Percentiles rank a stretch among this genome's conserved stretches.
These are phyloP conservation scores for Brachionus asplanchnoidis DNA, from an alignment of 1,140 invertebrate genomes.

Conservation along the genomic window DNA sequence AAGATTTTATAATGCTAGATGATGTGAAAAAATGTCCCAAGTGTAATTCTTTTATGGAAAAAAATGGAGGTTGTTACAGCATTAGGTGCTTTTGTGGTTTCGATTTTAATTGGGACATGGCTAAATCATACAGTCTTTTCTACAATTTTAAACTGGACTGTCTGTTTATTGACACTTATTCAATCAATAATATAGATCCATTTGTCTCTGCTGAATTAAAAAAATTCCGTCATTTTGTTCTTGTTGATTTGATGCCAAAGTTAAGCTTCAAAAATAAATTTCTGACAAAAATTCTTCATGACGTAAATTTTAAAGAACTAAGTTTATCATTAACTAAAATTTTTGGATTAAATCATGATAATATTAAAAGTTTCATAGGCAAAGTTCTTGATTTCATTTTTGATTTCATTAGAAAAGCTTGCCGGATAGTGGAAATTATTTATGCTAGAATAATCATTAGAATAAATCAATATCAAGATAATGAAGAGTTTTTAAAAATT, in stretches of 20 bases:
- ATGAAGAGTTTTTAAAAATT: not conserved
- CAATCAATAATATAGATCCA: not conserved
- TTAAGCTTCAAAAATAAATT: not conserved
- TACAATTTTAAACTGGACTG: not conserved
- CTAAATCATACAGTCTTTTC: not conserved
- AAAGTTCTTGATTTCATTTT: not conserved
- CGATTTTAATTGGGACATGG: not conserved
- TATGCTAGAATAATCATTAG: not conserved
- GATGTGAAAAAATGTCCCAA: slow-evolving; percentile 20
- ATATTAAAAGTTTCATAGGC: not conserved
- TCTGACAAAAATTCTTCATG: not conserved
- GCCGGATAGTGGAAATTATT: not conserved
- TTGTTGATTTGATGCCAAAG: not conserved
- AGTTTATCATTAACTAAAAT: not conserved
- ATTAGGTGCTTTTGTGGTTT: not conserved
- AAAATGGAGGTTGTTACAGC: slow-evolving; percentile 5
- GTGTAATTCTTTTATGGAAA: not conserved
- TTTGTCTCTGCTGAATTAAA: not conserved
- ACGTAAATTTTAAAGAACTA: not conserved
- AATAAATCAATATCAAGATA: not conserved
- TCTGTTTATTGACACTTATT: not conserved
- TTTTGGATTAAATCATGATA: not conserved
- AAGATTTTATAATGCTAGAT: not conserved
- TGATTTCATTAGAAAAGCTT: not conserved
- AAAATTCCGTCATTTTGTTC: not conserved